phyloP scores from a whole-genome alignment of 1,140 invertebrate species.

The Megalopta genalis region DNA sequence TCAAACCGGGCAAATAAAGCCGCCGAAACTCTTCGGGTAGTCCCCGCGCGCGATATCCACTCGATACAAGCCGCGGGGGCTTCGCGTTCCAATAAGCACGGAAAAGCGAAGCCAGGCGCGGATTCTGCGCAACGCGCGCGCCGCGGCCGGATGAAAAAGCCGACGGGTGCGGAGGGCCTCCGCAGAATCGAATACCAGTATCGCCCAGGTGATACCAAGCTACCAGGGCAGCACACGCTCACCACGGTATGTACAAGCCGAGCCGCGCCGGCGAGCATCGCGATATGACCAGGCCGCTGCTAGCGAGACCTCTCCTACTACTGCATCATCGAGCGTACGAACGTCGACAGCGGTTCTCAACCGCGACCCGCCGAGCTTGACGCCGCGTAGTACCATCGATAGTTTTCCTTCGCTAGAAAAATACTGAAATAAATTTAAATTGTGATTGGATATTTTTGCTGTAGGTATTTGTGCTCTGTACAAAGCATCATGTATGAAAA shows the following conservation, averaged over 20 bases:
- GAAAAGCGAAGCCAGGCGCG: neutral
- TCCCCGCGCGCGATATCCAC: too few relatives aligned
- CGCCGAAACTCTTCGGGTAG: too few relatives aligned
- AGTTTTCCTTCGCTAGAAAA: too few relatives aligned
- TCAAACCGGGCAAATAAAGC: too few relatives aligned
- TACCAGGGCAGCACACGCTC: neutral
- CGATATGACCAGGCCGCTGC: slow-evolving; percentile 1
- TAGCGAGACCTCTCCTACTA: neutral
- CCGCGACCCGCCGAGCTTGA: neutral
- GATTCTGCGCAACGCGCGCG: neutral
- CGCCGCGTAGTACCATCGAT: too few relatives aligned
- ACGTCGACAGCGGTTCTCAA: neutral
- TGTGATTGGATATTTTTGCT: too few relatives aligned
- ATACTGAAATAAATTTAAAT: too few relatives aligned
- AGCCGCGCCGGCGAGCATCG: neutral
- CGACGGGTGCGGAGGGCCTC: neutral
- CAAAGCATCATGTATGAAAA: too few relatives aligned
- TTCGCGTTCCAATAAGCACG: slow-evolving; percentile 2
- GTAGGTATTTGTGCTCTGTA: too few relatives aligned
- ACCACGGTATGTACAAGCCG: neutral
- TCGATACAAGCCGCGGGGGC: too few relatives aligned
- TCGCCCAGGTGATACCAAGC: neutral
- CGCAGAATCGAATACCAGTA: slow-evolving; percentile 1
- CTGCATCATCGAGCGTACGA: slow-evolving; percentile 3
- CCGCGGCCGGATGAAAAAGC: neutral